Evolutionary conservation across 2,888 invertebrate genomes (phyloP), one percentile per base, ranked within the genome.

Genomic region (Notocelia uddmanniana): DNA sequence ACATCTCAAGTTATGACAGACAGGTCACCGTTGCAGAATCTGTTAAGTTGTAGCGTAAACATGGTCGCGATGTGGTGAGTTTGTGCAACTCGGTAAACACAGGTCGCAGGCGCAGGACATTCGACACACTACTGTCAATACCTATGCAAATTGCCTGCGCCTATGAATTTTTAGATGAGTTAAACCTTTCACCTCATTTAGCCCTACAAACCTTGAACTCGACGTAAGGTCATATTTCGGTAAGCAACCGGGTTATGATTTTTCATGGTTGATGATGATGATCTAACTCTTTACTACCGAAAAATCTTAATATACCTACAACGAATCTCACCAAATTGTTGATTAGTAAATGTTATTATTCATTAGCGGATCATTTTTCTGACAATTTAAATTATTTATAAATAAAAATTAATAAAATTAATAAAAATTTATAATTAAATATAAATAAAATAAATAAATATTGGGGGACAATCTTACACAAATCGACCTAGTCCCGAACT

Each of bases 81-180:
- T 52, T 64, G 52, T 64, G 64, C 21, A 64, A 64, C 52, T 21
- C 9, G 3, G 64, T 54, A 54, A 64, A 64, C 64, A 64, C 52
- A 19, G 59, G 15, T 58, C 37, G 45, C 21, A 21, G 21, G 15
- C 59, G 37, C 31, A 37, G 64, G 63, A 52, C 63, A 63, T 63
- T 63, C n/a, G 6, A 5, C 64, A 54, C 8, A n/a, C 5, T 21
- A 64, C 52, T 63, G 63, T 54, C 52, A 64, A 21, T 15, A 34
- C n/a, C 54, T 52, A 54, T 54, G 52, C n/a, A 37, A 64, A 52
- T n/a, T 18, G 13, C 31, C 31, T 48, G 31, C 15, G 63, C 9
- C 48, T 31, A 48, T 63, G 63, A 52, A 31, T 19, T 50, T 19
- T 63, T 19, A 34, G 15, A 45, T n/a, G 9, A 19, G 8, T 31